phyloP scores from a whole-genome alignment of 2,797 vertebrate species.

The Pyrocephalus nanus region DNA sequence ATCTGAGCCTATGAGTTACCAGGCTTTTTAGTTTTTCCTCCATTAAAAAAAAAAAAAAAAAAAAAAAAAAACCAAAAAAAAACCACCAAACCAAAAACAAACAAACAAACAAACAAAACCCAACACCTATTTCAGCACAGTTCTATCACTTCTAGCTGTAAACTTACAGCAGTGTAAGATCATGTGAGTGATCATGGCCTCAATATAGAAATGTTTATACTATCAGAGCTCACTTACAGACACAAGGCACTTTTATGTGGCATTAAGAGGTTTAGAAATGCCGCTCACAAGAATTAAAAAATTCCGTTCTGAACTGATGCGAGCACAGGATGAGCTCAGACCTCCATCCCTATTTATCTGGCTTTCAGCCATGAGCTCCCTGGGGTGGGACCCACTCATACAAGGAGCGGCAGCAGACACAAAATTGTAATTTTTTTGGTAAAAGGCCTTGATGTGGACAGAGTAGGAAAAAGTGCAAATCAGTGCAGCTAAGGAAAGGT shows the following conservation, averaged over 20 bases:
- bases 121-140: not conserved
- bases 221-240: not conserved
- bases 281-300: not conserved
- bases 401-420: not conserved
- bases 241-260: not conserved
- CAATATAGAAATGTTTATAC: not conserved
- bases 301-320: not conserved
- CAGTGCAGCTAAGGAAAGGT: not conserved
- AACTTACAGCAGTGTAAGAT: not conserved
- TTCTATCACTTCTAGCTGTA: not conserved
- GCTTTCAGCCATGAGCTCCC: not conserved
- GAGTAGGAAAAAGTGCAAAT: not conserved
- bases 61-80: too few species aligned
- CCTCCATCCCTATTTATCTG: not conserved
- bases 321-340: not conserved
- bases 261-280: not conserved
- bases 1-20: not conserved
- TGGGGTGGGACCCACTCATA: accelerated
- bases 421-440: not conserved
- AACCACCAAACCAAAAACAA: too few species aligned
- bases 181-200: not conserved
- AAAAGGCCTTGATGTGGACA: not conserved
- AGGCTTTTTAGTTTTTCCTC: not conserved
- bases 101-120: too few species aligned
- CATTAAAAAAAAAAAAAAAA: not conserved